Evolutionary conservation across 2,113 vertebrate species (phyloP), one percentile per base, ranked within the genome.

Genomic region (Athene cunicularia): DNA sequence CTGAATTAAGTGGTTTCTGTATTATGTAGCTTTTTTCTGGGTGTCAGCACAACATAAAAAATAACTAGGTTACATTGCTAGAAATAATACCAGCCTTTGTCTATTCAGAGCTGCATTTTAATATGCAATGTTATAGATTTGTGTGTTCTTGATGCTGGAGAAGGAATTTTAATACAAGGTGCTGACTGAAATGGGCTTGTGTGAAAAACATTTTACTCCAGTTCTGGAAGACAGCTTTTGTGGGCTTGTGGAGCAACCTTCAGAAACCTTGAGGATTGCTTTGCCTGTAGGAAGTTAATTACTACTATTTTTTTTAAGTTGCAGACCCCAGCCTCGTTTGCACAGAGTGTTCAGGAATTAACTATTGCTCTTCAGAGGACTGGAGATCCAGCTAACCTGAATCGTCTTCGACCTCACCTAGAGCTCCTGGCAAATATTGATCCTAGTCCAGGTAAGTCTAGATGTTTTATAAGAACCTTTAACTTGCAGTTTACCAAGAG

Each of bases 291-390:
- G 85, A 98, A 97, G 96, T 98, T 97, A 98, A 98, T 98, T 62
- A 97, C 96, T 93, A 45, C 77, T 26, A 93, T 97, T 96, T 88
- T 80, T 80, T 86, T 95, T 95, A 98, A 99, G 99, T 98, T 99
- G 98, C 99, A 99, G 99, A 99, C 99, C 73, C 99, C 99, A 63
- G 99, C 99, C 56, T 99, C 99, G 2, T 99, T 99, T 98, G 99
- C 99, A 90, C 99, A 99, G 98, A 99, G 99, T 93, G 99, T 99
- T 91, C 99, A 99, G 98, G 99, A 99, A 97, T 97, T 99, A 98
- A 99, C 99, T 35, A 99, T 99, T 97, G 99, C 99, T 76, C 98
- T 99, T 77, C 99, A 99, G 97, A 98, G 99, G 89, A 99, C 99
- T 73, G 99, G 99, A 95, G 99, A 99, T 93, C 99, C 99, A 72